Base-by-base conservation (phyloP, 1,140 invertebrate genomes). In the Ips typographus region DNA sequence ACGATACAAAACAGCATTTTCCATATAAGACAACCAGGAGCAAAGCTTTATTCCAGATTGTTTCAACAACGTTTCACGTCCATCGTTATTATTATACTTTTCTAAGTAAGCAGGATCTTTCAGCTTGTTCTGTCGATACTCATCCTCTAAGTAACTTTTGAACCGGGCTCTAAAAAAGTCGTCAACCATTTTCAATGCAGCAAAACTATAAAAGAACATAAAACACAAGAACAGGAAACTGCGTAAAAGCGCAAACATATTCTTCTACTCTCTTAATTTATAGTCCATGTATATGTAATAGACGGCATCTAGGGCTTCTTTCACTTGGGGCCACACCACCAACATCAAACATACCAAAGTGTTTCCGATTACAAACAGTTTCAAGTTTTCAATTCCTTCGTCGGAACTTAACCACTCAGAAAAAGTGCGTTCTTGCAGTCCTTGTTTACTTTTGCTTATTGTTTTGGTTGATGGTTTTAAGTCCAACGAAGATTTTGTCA, bases 351-450 rank as follows among this genome's bases (percentile, higher is more conserved):
- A 78, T 22, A 85, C 71, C 3, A 87, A 42, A 6, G 84, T 83
- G 78, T 87, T 88, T 37, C 82, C 81, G 7, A 87, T 75, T 22
- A 88, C 84, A 71, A 88, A 88, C 2, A 86, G 73, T 67, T 82
- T 81, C 82, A 88, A 83, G 76, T 83, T 86, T 74, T 85, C 85
- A 36, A 84, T 70, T 39, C 85, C 85, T 38, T 84, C 79, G 63
- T 79, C 80, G 2, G 85, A 85, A 68, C 79, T 77, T 3, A 87
- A 72, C 86, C 86, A 88, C n/a, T 79, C 78, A 8, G 81, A 77
- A 65, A 87, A 87, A 7, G 84, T 84, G 69, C 82, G 40, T 68
- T 86, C 77, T 68, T 80, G 75, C 4, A 78, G 6, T 37, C 52
- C 62, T 66, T 56, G 4, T 66, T 39, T 6, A 38, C 8, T 39